phyloP scores from a whole-genome alignment of 1,140 invertebrate species.

The Nasonia vitripennis region DNA sequence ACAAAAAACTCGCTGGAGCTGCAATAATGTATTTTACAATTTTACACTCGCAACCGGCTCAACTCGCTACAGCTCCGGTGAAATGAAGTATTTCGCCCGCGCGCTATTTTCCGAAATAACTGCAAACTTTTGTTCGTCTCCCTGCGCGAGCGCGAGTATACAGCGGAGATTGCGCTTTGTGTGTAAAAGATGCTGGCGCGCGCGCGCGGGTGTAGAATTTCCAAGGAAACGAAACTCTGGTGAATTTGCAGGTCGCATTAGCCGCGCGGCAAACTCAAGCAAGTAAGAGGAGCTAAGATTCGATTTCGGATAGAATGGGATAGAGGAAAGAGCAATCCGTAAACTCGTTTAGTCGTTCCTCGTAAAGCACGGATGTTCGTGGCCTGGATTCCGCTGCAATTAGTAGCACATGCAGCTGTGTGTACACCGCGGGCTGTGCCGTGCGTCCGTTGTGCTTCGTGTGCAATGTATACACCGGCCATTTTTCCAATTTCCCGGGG shows the following conservation, averaged over 20 bases:
- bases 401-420: slow-evolving; percentile 60
- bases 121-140: neutral
- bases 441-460: too few species aligned
- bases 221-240: neutral
- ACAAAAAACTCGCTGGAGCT: neutral
- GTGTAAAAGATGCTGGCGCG: neutral
- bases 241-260: slow-evolving; percentile 1
- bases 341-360: slow-evolving; percentile 58
- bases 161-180: neutral
- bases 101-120: neutral
- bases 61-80: neutral
- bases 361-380: slow-evolving; percentile 61
- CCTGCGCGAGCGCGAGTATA: neutral
- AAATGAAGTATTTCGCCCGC: neutral
- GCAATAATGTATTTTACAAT: neutral
- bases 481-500: neutral
- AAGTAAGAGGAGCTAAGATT: slow-evolving; percentile 30
- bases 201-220: neutral
- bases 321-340: slow-evolving; percentile 38
- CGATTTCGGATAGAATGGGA: slow-evolving; percentile 42
- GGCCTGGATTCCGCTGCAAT: slow-evolving; percentile 62
- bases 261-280: neutral
- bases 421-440: neutral
- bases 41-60: neutral
- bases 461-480: neutral